Evolutionary conservation across 1,140 invertebrate species (phyloP), one percentile per base, ranked within the genome.

Genomic region (Pygmarrhopalites habei): DNA sequence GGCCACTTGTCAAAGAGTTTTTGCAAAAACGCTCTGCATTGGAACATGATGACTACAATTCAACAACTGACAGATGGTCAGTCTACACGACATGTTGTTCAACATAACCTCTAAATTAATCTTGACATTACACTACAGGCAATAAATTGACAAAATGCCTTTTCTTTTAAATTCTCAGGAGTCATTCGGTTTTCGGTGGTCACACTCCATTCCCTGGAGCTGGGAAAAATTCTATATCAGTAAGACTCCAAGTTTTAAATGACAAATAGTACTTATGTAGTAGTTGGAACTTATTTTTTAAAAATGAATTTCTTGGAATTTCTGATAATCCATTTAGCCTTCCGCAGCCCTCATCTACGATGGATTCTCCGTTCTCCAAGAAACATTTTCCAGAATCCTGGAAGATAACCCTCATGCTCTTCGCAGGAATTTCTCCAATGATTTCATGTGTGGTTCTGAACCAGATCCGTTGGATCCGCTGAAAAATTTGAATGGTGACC

Each of bases 361-460:
- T 74, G 88, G 89, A 2, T 90, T 94, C 0, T 86, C 89, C 73
- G 87, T 95, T 0, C 80, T 95, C 26, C 87, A 94, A 53, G 89
- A 94, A 76, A 89, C 89, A 15, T 87, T 95, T 70, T 87, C 87
- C 73, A 86, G 89, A 72, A 82, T 92, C 26, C 77, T 90, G 32
- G 79, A 84, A 58, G 89, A 89, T 74, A 90, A 90, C 73, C 84
- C 85, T 1, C 86, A 44, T 15, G 46, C 60, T 17, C 35, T 69
- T 15, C 32, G 44, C 12, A 35, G 64, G n/a, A 65, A 69, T 29
- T 23, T 21, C 12, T 35, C 58, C 4, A 44, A 47, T 15, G 49
- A 49, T 29, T 58, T 69, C n/a, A 65, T 39, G 2, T 69, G 67
- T 47, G 60, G 55, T 21, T 49, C 62, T 28, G 44, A 55, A 26